Evolutionary conservation across 2,113 vertebrate genomes (phyloP).

Genomic region (Megalops atlanticus): DNA sequence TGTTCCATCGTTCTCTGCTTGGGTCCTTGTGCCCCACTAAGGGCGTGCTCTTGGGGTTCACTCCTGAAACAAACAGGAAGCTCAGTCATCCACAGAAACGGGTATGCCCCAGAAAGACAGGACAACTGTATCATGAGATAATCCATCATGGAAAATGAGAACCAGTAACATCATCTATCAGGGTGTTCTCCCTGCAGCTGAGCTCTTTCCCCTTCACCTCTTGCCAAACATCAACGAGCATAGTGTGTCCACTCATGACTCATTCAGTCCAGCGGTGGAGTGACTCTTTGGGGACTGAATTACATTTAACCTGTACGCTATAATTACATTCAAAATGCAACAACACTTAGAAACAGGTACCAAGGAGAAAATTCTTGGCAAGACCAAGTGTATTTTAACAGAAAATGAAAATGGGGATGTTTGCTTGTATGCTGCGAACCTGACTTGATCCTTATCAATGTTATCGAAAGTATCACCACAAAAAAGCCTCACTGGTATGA

Average conservation of each 20-base stretch:
- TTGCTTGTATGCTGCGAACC: neutral
- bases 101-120: neutral
- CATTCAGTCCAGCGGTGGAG: neutral
- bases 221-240: neutral
- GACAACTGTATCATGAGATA: neutral
- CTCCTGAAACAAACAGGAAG: constrained; percentile 68
- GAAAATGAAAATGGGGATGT: too few relatives aligned
- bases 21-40: constrained; percentile 73
- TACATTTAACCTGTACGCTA: neutral
- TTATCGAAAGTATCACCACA: neutral
- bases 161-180: neutral
- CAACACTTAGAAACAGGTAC: neutral
- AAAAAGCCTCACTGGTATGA: neutral
- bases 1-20: constrained; percentile 77
- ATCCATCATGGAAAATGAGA: neutral
- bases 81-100: neutral
- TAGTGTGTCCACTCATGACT: neutral
- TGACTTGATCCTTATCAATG: neutral
- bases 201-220: neutral
- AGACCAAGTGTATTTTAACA: neutral
- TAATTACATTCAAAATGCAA: neutral
- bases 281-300: neutral
- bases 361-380: too few relatives aligned
- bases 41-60: constrained; percentile 83
- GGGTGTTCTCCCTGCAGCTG: neutral